These are phyloP conservation scores for Zosterops hypoxanthus DNA, from an alignment of 2,113 vertebrate species.

Conservation along the genomic window DNA sequence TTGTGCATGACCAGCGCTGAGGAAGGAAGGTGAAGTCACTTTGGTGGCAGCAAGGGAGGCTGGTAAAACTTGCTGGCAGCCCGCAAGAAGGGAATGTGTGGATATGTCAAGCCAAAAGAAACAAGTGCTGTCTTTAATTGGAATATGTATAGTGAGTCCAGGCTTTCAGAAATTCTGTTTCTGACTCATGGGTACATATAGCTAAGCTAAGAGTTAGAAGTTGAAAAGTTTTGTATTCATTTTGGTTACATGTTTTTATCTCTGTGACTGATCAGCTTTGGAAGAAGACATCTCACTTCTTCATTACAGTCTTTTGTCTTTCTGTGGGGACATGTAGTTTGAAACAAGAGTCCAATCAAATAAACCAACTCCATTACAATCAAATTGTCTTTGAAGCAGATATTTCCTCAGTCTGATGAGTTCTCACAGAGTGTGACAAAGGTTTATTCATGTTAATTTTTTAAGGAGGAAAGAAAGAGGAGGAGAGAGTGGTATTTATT, in stretches of 20 bases:
- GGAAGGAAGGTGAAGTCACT: neutral
- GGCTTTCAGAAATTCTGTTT: neutral
- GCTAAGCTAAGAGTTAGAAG: neutral
- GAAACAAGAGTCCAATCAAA: conserved; percentile 55
- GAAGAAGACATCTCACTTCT: conserved; percentile 23
- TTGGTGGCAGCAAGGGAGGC: neutral
- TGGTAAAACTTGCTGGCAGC: neutral
- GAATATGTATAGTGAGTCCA: neutral
- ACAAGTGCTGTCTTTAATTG: neutral
- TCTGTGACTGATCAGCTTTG: neutral
- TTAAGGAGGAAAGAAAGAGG: neutral
- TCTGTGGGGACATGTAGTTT: conserved; percentile 4
- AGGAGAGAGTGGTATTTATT: neutral
- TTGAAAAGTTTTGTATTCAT: neutral
- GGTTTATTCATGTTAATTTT: neutral
- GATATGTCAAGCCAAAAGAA: neutral
- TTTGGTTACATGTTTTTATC: conserved; percentile 16
- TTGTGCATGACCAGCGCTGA: neutral
- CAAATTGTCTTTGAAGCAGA: conserved; percentile 11
- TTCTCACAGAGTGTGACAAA: neutral
- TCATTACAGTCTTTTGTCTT: conserved; percentile 55
- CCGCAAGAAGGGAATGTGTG: neutral
- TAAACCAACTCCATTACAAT: neutral
- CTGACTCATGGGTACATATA: neutral
- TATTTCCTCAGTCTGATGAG: neutral